Evolutionary conservation across 2,113 vertebrate species (phyloP).

Genomic region (Etia nguti): DNA sequence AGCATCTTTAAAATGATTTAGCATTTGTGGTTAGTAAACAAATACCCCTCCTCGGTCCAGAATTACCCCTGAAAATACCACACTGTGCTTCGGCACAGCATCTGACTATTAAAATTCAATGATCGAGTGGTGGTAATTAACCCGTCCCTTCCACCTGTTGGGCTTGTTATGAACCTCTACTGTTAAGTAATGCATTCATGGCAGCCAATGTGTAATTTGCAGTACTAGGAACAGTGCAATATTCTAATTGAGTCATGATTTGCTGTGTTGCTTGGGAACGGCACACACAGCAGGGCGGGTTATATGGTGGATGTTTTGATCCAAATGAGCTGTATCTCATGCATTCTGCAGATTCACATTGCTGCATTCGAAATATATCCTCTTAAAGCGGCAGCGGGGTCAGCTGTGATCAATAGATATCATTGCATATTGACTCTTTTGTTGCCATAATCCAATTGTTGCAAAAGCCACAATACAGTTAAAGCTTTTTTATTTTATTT

Average conservation of each 20-base stretch:
- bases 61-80: constrained; percentile 43
- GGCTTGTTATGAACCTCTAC: constrained; percentile 48
- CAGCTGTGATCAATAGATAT: not conserved
- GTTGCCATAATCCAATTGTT: not conserved
- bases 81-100: constrained; percentile 30
- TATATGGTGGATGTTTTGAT: constrained; percentile 33
- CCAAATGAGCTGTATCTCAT: constrained; percentile 28
- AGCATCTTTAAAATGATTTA: constrained; percentile 56
- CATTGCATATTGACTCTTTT: not conserved
- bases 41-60: constrained; percentile 8
- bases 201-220: constrained; percentile 64
- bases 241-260: constrained; percentile 66
- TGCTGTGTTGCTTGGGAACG: constrained; percentile 73
- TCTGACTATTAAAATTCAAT: constrained; percentile 42
- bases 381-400: not conserved
- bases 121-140: constrained; percentile 43
- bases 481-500: not conserved
- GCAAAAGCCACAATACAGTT: not conserved
- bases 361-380: not conserved
- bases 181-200: constrained; percentile 72
- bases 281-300: constrained; percentile 36
- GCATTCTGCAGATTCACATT: constrained; percentile 4
- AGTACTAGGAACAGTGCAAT: constrained; percentile 61
- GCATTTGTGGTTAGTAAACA: constrained; percentile 34
- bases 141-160: constrained; percentile 60